Conservation (phyloP, 2,888 invertebrate species). For the Drosophila helvetica region DNA sequence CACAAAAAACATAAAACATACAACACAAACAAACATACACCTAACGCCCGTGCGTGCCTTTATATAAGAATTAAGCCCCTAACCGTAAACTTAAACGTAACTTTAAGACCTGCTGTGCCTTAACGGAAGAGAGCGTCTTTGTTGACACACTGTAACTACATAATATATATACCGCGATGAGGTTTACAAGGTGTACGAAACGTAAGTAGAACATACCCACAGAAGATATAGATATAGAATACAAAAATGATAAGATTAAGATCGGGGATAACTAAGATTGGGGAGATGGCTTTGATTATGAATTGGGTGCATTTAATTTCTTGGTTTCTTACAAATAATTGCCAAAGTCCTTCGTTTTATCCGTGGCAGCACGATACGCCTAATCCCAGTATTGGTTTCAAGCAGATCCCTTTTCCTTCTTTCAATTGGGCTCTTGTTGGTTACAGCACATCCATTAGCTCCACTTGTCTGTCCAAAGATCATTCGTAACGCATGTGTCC, state of each 20-base stretch:
- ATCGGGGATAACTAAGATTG: not conserved
- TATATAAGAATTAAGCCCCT: constrained; percentile 37
- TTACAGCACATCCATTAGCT: too few species aligned
- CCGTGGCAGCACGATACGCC: too few species aligned
- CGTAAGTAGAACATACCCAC: constrained; percentile 66
- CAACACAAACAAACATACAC: constrained; percentile 43
- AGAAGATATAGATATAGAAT: not conserved
- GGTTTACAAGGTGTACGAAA: constrained; percentile 55
- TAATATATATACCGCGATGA: constrained; percentile 33
- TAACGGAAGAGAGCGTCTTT: constrained; percentile 38
- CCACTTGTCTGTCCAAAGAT: too few species aligned
- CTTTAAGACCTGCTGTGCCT: constrained; percentile 68
- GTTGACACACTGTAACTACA: constrained; percentile 19
- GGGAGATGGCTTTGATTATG: not conserved
- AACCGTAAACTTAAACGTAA: not conserved
- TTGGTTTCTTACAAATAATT: too few species aligned
- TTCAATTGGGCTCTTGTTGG: too few species aligned
- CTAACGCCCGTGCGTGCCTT: constrained; percentile 66
- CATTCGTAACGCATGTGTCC: not conserved
- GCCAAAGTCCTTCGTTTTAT: too few species aligned
- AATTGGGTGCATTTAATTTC: not conserved
- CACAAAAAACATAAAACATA: constrained; percentile 32
- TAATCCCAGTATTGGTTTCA: too few species aligned
- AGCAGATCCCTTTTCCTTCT: too few species aligned
- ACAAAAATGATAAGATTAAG: not conserved